These are phyloP conservation scores for Noctuana brunneofusca DNA, from an alignment of 2,888 invertebrate species.

Conservation along the genomic window DNA sequence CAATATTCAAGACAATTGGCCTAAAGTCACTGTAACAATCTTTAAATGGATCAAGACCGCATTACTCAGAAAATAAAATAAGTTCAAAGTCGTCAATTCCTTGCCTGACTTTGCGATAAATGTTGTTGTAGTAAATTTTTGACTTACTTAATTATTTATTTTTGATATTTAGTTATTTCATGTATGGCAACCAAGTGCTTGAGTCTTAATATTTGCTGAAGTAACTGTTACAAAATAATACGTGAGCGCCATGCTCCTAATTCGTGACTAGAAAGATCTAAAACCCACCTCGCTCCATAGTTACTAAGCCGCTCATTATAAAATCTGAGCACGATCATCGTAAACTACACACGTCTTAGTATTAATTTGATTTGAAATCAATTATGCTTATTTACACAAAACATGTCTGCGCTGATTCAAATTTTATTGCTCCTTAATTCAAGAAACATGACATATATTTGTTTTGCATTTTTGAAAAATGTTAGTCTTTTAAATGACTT, in stretches of 20 bases:
- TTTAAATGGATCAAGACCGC: neutral
- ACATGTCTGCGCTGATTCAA: constrained; percentile 11
- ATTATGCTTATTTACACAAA: constrained; percentile 38
- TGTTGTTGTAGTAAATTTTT: too few species aligned
- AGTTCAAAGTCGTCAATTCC: too few species aligned
- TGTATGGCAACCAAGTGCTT: neutral
- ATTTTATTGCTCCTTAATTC: constrained; percentile 8
- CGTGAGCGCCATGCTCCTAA: constrained; percentile 54
- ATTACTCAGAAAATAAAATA: too few species aligned
- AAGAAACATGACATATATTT: neutral
- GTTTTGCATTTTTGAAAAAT: neutral
- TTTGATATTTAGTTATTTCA: too few species aligned
- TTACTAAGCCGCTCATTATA: constrained; percentile 41
- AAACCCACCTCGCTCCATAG: constrained; percentile 36
- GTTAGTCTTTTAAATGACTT: neutral
- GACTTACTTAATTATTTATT: too few species aligned
- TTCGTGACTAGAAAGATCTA: constrained; percentile 64
- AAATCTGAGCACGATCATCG: constrained; percentile 60
- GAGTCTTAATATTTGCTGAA: constrained; percentile 18
- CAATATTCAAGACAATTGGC: constrained; percentile 18
- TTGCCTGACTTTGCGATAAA: too few species aligned
- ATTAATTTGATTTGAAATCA: constrained; percentile 49
- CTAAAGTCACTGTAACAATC: constrained; percentile 11
- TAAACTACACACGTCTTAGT: constrained; percentile 51
- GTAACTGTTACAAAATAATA: constrained; percentile 43